Evolutionary conservation across 2,888 invertebrate species (phyloP), one percentile per base, ranked within the genome.

Genomic region (Phengaris alcon): DNA sequence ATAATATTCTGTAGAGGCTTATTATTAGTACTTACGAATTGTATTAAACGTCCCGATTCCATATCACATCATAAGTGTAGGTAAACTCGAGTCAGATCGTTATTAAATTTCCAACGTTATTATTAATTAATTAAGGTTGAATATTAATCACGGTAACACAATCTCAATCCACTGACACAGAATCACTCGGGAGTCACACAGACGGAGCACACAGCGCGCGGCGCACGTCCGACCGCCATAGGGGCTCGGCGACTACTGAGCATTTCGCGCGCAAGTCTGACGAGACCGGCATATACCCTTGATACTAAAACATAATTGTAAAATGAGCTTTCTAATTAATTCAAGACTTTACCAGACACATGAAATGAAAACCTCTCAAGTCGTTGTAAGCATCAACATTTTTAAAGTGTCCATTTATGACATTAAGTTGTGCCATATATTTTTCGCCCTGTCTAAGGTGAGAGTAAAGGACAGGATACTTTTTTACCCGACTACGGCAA

Each of bases 181-280:
- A 80, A 82, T 81, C 75, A 80, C 78, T 85, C 86, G 88, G 82
- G 86, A 85, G 64, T 80, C 89, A 89, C 90, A 85, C 84, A 83
- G 82, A 87, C 87, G 85, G 81, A 68, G 52, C 77, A 76, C 70
- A 68, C 59, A 22, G 59, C 59, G 75, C 77, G 82, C 83, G 82
- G 79, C 46, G 22, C 77, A 83, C 88, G 87, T 84, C 84, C 85
- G 80, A 79, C 78, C 85, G 78, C 79, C 84, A 80, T 85, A 81
- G 82, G 79, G 82, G 81, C 90, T 81, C 91, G 89, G 84, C 80
- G 81, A 82, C 81, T 81, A 91, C 92, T 91, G 87, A 82, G 77
- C 78, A 80, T 80, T 82, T 69, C 46, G 85, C 87, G 90, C 91
- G 90, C 91, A 90, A 87, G 85, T 87, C 87, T 82, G 87, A 84